Evolutionary conservation across 2,888 invertebrate genomes (phyloP), one percentile per base, ranked within the genome.

Genomic region (Chirona hameri): DNA sequence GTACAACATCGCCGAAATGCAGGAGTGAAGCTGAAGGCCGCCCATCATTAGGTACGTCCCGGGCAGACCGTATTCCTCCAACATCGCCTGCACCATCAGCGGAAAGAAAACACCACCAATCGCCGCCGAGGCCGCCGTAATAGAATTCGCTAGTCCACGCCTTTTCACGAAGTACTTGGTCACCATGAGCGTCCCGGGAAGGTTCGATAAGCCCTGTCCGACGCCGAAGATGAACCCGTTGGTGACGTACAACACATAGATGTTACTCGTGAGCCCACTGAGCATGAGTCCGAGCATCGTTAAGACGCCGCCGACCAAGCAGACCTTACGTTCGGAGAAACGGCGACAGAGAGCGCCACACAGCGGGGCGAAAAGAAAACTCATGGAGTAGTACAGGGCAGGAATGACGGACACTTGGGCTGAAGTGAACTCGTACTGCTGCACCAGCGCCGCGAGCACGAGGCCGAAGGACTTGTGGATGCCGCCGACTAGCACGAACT

Each of bases 41-140:
- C 72, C 72, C 4, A 72, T 15, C 31, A 72, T 24, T 18, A 39
- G 39, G 72, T 72, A 72, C 4, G 72, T 72, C 31, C 72, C 72
- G 31, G 18, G 31, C 18, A 72, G 18, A 21, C 72, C 72, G 39
- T 39, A 39, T 31, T 72, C 72, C 39, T 72, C 72, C 72, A 72
- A 31, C 98, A 99, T 98, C 87, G 92, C 91, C 86, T 91, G 90
- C 83, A 99, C 90, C 86, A 99, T 95, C 85, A 93, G 93, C 39
- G 92, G 89, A 0, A 95, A 97, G 89, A 99, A 99, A 24, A 97
- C 97, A 82, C 97, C 96, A 52, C 94, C 93, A 84, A 96, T 92
- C 0, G 98, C 98, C 29, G 98, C 94, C 82, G 98, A 99, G 82
- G 96, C 98, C 92, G 87, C 0, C 86, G 39, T 72, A 2, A 39